Evolutionary conservation across 2,888 invertebrate genomes (phyloP), one percentile per base, ranked within the genome.

Genomic region (Patella caerulea): DNA sequence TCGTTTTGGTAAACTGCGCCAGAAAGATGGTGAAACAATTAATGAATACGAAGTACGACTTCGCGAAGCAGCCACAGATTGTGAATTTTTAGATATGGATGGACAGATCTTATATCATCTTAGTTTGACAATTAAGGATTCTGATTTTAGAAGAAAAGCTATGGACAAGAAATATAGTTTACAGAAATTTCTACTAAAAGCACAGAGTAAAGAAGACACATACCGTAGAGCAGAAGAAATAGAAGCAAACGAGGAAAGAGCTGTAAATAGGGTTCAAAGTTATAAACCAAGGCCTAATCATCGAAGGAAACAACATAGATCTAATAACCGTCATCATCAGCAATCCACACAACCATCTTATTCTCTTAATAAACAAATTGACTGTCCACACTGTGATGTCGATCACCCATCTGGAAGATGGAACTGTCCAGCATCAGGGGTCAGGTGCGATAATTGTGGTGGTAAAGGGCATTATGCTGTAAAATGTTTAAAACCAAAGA

Each of bases 401-500:
- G 24, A 24, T 24, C 24, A 24, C 24, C 24, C 24, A 24, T 24
- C 24, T 24, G 24, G 24, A 24, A 24, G 24, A 24, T 24, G 12
- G 9, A 65, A 65, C n/a, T 65, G 65, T 65, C 65, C 65, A 2
- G 65, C 65, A 19, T 65, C 65, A 11, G 65, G 65, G n/a, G 65
- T 65, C 24, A n/a, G 24, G 5, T 65, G 65, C 24, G 24, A 65
- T n/a, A 65, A 65, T 24, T 65, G 65, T 65, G 65, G 65, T 65
- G 65, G 65, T 65, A 19, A 65, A 7, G 65, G 65, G 17, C 65
- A 65, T 65, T 65, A 19, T 65, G 65, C 65, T n/a, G 65, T 65
- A 9, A 65, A 65, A 19, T 65, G 65, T 65, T 19, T 65, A 19
- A 65, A 65, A 24, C 65, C 65, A 19, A n/a, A 24, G 7, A 65